phyloP scores from a whole-genome alignment of 2,113 vertebrate genomes.

The Saccopteryx leptura region DNA sequence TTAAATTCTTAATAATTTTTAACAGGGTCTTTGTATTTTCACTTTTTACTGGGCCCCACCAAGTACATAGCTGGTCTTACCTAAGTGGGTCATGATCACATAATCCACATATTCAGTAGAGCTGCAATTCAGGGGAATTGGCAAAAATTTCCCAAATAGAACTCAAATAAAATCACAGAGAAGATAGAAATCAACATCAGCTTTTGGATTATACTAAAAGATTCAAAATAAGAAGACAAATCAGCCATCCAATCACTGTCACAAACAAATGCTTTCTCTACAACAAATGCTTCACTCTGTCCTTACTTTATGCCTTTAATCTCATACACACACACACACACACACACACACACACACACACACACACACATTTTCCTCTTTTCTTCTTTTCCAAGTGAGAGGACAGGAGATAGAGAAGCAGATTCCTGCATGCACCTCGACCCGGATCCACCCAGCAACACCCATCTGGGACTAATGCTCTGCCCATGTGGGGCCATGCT shows the following conservation, averaged over 20 bases:
- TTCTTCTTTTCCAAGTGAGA: too few relatives aligned
- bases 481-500: too few relatives aligned
- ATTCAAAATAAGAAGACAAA: constrained; percentile 33
- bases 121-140: background rate
- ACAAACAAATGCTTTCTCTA: background rate
- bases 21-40: background rate
- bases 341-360: too few relatives aligned
- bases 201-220: background rate
- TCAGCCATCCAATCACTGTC: background rate
- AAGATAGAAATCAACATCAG: background rate
- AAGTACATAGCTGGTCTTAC: background rate
- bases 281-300: background rate
- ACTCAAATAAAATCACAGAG: background rate
- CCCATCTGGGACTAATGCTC: too few relatives aligned
- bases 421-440: too few relatives aligned
- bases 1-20: constrained; percentile 25
- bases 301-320: constrained; percentile 4
- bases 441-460: too few relatives aligned
- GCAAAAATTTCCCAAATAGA: background rate
- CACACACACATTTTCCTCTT: too few relatives aligned
- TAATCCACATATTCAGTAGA: background rate
- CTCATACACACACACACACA: background rate
- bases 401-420: too few relatives aligned
- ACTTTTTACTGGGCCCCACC: background rate
- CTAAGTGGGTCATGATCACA: background rate